Percentiles rank a stretch among this genome's conserved stretches.
Conservation (phyloP, 2,113 vertebrate species). For the Ictidomys tridecemlineatus region DNA sequence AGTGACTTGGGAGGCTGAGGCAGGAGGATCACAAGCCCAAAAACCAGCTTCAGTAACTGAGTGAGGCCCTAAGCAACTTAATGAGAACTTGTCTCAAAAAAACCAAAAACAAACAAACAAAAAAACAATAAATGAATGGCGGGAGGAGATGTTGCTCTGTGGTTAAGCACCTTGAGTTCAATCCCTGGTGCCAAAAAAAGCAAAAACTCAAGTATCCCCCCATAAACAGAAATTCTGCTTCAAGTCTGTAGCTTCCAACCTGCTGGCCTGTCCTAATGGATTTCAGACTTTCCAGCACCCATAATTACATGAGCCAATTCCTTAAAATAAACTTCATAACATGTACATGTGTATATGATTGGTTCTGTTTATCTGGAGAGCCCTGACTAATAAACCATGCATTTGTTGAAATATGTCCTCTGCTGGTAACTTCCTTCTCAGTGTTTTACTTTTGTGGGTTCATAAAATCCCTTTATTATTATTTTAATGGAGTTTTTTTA, state of each 20-base stretch:
- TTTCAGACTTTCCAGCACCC: not conserved
- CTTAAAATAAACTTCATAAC: not conserved
- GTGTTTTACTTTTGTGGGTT: constrained; percentile 13
- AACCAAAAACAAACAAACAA: too few relatives aligned
- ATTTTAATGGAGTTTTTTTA: constrained; percentile 34
- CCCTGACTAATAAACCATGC: not conserved
- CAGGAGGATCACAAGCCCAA: too few relatives aligned
- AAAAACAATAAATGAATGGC: too few relatives aligned
- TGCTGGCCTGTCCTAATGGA: not conserved
- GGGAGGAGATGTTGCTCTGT: too few relatives aligned
- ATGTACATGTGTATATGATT: not conserved
- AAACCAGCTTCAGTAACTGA: too few relatives aligned
- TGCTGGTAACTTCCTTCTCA: not conserved
- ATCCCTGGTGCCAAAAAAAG: too few relatives aligned
- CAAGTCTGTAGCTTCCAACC: not conserved
- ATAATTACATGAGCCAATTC: not conserved
- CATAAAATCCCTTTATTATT: not conserved
- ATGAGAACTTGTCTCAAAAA: too few relatives aligned
- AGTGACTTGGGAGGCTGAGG: too few relatives aligned
- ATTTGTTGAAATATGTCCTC: not conserved
- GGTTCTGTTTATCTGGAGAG: not conserved
- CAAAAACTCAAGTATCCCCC: not conserved
- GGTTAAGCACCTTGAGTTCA: too few relatives aligned
- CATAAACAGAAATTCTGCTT: not conserved
- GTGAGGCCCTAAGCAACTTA: too few relatives aligned